A percentile compares a stretch with the other conserved stretches of the same genome.
phyloP scores from a whole-genome alignment of 2,797 vertebrate species.

The Linurgus olivaceus region DNA sequence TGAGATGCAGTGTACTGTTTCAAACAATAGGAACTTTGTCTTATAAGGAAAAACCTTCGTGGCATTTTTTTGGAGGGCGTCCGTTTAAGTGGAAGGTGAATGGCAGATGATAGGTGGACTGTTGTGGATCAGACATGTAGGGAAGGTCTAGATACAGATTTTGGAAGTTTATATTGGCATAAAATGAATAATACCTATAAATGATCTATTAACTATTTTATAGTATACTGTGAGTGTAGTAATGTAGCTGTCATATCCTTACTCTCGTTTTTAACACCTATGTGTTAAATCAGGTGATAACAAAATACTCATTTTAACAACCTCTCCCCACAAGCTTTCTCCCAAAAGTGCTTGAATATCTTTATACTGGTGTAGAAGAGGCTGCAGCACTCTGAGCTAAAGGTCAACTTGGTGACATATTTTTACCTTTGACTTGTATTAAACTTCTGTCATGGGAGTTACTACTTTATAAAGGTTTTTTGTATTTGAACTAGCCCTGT shows the following conservation, averaged over 20 bases:
- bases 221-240: not conserved
- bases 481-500: not conserved
- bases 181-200: not conserved
- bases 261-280: not conserved
- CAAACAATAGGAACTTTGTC: not conserved
- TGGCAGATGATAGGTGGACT: not conserved
- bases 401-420: not conserved
- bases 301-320: not conserved
- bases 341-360: not conserved
- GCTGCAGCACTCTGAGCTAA: not conserved
- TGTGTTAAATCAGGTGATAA: not conserved
- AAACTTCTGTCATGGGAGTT: not conserved
- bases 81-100: not conserved
- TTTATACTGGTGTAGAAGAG: not conserved
- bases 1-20: not conserved
- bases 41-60: not conserved
- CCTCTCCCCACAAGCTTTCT: not conserved
- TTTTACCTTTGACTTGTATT: not conserved
- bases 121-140: not conserved
- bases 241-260: not conserved
- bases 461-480: not conserved
- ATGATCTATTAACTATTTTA: not conserved
- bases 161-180: not conserved
- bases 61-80: not conserved
- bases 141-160: not conserved